Percentiles rank a stretch among this genome's conserved stretches.
Evolutionary conservation across 30 jellyfish, hydroid and myxozoan genomes (phyloP).

Genomic region (Aurelia aurita complex sp. Pacific): DNA sequence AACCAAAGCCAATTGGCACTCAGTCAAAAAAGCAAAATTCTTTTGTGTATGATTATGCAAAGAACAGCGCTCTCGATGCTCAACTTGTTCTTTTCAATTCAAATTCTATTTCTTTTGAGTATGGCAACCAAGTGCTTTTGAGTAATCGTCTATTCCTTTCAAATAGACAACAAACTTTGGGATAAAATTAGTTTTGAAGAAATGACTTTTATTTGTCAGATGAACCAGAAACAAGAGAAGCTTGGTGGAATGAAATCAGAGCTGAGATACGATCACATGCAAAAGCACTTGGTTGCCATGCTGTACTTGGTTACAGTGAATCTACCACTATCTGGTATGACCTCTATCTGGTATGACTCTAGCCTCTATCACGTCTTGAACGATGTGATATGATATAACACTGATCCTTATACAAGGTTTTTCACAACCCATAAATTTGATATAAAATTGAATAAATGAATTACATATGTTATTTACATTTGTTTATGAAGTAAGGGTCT

Average conservation of each 20-base stretch:
- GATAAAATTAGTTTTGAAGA: too few species aligned
- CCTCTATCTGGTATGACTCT: slow-evolving; percentile 47
- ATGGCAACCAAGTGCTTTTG: too few species aligned
- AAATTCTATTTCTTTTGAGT: too few species aligned
- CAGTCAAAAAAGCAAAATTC: too few species aligned
- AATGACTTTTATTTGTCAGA: slow-evolving; percentile 13
- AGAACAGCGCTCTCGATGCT: too few species aligned
- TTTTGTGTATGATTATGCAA: too few species aligned
- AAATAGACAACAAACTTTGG: too few species aligned
- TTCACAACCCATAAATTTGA: background rate
- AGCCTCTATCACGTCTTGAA: background rate
- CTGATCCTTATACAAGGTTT: slow-evolving; percentile 1
- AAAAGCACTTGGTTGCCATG: slow-evolving; percentile 90
- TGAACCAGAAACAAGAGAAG: slow-evolving; percentile 80
- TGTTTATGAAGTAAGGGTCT: too few species aligned
- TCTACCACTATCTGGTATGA: slow-evolving; percentile 67
- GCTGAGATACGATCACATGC: slow-evolving; percentile 87
- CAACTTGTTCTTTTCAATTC: too few species aligned
- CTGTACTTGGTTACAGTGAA: slow-evolving; percentile 92
- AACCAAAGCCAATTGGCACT: too few species aligned
- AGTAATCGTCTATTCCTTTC: too few species aligned
- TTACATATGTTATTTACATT: background rate
- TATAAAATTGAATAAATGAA: background rate
- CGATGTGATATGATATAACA: background rate
- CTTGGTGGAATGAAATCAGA: slow-evolving; percentile 95